phyloP scores from a whole-genome alignment of 2,888 invertebrate species.

The Tanytarsus gracilentus region DNA sequence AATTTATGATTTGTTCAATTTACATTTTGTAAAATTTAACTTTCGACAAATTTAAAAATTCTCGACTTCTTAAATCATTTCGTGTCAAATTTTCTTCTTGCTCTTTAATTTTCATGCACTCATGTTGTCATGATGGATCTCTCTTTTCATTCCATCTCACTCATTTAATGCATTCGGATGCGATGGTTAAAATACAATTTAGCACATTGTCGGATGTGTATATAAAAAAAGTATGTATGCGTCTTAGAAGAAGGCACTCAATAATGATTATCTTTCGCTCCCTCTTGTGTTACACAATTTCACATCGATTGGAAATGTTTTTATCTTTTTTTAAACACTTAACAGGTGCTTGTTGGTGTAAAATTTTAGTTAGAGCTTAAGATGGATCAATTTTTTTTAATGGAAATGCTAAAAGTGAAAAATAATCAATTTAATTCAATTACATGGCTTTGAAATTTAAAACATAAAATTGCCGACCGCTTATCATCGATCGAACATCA shows the following conservation, averaged over 20 bases:
- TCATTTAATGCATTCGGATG: too few species aligned
- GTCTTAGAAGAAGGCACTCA: neutral
- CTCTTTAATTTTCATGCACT: neutral
- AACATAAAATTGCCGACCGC: too few species aligned
- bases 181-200: too few species aligned
- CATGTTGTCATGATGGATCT: too few species aligned
- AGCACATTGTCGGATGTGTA: neutral
- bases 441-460: neutral
- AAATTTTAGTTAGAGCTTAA: neutral
- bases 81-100: neutral
- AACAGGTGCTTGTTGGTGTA: neutral
- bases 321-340: neutral
- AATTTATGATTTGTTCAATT: too few species aligned
- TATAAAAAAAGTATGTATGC: neutral
- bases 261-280: neutral
- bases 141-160: too few species aligned
- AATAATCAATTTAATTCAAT: slow-evolving; percentile 21
- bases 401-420: neutral
- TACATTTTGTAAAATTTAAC: neutral
- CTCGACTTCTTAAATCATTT: too few species aligned
- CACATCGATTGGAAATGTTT: neutral
- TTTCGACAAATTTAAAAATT: too few species aligned
- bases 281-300: neutral
- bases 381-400: neutral
- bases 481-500: too few species aligned